phyloP scores from a whole-genome alignment of 1,140 invertebrate species.

The Pomacea maculata region DNA sequence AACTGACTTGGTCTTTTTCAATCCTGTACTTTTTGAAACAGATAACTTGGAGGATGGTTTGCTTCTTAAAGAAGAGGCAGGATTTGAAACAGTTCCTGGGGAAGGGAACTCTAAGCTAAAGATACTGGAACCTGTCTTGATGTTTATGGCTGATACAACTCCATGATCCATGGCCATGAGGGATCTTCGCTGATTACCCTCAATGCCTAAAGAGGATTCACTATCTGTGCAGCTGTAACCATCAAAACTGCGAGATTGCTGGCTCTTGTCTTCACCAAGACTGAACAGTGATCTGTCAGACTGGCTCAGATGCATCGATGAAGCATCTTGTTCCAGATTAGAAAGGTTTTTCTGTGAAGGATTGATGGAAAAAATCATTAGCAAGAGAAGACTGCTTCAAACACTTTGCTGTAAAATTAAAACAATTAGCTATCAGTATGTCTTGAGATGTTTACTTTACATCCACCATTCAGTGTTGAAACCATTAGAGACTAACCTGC shows the following conservation, averaged over 20 bases:
- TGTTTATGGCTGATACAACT: constrained; percentile 52
- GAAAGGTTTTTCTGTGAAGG: neutral
- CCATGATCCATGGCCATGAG: constrained; percentile 11
- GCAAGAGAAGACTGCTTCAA: too few species aligned
- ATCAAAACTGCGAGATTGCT: too few species aligned
- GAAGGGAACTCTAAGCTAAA: constrained; percentile 52
- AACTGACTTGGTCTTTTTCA: constrained; percentile 39
- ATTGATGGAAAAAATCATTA: neutral
- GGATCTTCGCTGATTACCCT: neutral
- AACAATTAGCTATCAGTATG: too few species aligned
- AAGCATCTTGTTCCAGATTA: constrained; percentile 2
- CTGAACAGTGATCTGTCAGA: constrained; percentile 3
- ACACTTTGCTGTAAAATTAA: too few species aligned
- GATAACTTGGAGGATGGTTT: constrained; percentile 23
- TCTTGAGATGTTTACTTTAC: too few species aligned
- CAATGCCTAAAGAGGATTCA: neutral
- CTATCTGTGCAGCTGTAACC: too few species aligned
- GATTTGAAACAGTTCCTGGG: neutral
- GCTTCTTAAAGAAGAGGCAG: constrained; percentile 1
- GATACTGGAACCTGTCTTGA: constrained; percentile 59
- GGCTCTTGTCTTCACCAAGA: constrained; percentile 12
- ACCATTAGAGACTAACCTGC: too few species aligned
- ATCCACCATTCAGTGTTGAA: too few species aligned
- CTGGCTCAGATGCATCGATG: neutral
- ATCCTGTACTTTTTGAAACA: constrained; percentile 17